Evolutionary conservation across 2,888 invertebrate species (phyloP).

Genomic region (Euspilapteryx auroguttella): DNA sequence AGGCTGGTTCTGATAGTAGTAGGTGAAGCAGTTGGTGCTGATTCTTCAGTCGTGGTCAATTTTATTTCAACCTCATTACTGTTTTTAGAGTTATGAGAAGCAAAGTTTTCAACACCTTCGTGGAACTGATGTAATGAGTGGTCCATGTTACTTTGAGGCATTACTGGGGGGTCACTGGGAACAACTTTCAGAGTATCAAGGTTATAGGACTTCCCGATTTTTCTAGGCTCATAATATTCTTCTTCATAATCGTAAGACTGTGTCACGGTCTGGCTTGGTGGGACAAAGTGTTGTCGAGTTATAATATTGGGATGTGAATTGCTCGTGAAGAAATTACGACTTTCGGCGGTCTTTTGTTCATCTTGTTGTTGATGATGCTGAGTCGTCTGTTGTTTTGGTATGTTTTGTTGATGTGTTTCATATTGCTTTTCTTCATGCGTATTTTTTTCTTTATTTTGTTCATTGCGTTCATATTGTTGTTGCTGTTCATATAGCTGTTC

Average conservation of each 20-base stretch:
- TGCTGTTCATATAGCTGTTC: too few species aligned
- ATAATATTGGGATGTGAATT: conserved; percentile 16
- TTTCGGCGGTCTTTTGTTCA: conserved; percentile 2
- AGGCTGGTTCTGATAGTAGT: conserved; percentile 11
- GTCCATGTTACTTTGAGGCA: neutral
- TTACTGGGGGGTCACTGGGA: neutral
- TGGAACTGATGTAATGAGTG: neutral
- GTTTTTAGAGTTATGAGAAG: neutral
- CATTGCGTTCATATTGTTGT: too few species aligned
- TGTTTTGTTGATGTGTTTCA: conserved; percentile 2
- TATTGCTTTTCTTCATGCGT: too few species aligned
- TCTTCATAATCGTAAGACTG: conserved; percentile 30
- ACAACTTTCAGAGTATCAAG: neutral
- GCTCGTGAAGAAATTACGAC: conserved; percentile 1
- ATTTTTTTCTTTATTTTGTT: too few species aligned
- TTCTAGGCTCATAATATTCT: conserved; percentile 19
- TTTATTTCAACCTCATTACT: neutral
- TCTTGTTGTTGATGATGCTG: neutral
- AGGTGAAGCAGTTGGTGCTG: conserved; percentile 12
- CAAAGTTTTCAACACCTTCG: neutral
- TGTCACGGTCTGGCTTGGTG: conserved; percentile 25
- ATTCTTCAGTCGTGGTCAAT: conserved; percentile 5
- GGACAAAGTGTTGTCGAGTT: conserved; percentile 23
- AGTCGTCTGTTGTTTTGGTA: conserved; percentile 3
- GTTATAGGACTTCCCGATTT: conserved; percentile 9